These are phyloP conservation scores for Crenichthys baileyi DNA, from an alignment of 2,797 vertebrate genomes.

Conservation along the genomic window DNA sequence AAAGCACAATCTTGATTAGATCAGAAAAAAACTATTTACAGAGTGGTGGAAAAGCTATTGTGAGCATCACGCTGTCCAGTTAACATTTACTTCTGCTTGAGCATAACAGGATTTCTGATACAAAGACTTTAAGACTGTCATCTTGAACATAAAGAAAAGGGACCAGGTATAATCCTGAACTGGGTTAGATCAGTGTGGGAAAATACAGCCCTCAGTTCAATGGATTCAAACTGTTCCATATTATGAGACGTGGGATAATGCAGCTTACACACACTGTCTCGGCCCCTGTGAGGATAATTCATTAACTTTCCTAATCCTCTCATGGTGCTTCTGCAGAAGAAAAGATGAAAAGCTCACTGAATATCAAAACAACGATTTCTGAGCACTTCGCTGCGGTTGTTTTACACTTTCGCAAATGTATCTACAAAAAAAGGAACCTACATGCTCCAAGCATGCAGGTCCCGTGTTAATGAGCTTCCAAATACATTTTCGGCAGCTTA, in stretches of 20 bases:
- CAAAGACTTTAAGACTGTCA: slow-evolving; percentile 65
- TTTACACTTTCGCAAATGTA: slow-evolving; percentile 67
- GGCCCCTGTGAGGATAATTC: slow-evolving; percentile 80
- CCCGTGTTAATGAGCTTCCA: slow-evolving; percentile 83
- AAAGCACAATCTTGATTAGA: slow-evolving; percentile 42
- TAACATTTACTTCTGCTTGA: slow-evolving; percentile 32
- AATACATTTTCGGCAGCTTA: slow-evolving; percentile 86
- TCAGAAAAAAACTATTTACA: slow-evolving; percentile 38
- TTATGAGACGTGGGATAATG: slow-evolving; percentile 81
- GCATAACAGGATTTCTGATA: slow-evolving; percentile 49
- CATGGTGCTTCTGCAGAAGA: slow-evolving; percentile 73
- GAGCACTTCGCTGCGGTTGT: slow-evolving; percentile 56
- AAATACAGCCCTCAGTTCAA: slow-evolving; percentile 76
- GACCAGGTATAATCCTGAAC: slow-evolving; percentile 60
- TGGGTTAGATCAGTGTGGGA: slow-evolving; percentile 77
- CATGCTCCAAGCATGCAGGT: slow-evolving; percentile 74
- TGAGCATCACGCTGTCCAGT: slow-evolving; percentile 17
- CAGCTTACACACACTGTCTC: slow-evolving; percentile 75
- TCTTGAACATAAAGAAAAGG: slow-evolving; percentile 54
- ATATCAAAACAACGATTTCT: slow-evolving; percentile 79
- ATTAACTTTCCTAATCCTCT: slow-evolving; percentile 82
- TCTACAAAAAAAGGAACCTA: slow-evolving; percentile 65
- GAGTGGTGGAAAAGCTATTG: slow-evolving; percentile 12
- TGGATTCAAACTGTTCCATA: slow-evolving; percentile 76
- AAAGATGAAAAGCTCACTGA: slow-evolving; percentile 79